Percentiles rank a stretch among this genome's conserved stretches.
Evolutionary conservation across 2,888 invertebrate genomes (phyloP).

Genomic region (Cotesia congregata): DNA sequence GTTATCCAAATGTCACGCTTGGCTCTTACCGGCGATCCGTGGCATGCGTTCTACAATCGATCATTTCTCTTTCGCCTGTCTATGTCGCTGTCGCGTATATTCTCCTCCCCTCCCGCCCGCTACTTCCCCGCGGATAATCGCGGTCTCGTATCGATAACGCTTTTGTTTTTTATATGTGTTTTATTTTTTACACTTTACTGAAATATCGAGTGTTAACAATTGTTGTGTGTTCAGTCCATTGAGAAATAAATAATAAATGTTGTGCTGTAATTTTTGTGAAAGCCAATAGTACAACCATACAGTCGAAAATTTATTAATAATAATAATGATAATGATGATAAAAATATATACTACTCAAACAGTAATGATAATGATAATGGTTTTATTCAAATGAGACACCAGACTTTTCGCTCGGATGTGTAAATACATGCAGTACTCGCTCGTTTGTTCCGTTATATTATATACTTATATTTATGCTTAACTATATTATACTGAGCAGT

Average conservation of each 20-base stretch:
- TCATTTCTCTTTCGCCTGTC: slow-evolving; percentile 50
- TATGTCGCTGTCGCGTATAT: slow-evolving; percentile 38
- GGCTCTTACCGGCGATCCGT: slow-evolving; percentile 49
- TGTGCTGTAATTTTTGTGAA: not conserved
- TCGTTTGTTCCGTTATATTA: slow-evolving; percentile 14
- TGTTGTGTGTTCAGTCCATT: not conserved
- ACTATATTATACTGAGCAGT: too few relatives aligned
- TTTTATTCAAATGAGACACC: not conserved
- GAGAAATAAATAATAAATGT: not conserved
- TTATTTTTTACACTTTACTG: slow-evolving; percentile 34
- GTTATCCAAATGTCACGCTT: slow-evolving; percentile 56
- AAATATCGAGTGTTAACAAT: not conserved
- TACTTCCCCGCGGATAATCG: slow-evolving; percentile 26
- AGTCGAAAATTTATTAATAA: too few relatives aligned
- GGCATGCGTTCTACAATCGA: slow-evolving; percentile 52
- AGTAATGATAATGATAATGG: not conserved
- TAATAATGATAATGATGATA: too few relatives aligned
- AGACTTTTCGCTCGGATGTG: not conserved
- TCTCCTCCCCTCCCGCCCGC: slow-evolving; percentile 32
- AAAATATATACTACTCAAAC: too few relatives aligned
- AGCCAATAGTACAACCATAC: not conserved
- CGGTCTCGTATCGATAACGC: slow-evolving; percentile 41
- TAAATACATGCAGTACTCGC: slow-evolving; percentile 41
- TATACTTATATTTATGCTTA: too few relatives aligned
- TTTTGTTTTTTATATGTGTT: slow-evolving; percentile 31